These are phyloP conservation scores for Hylaeus volcanicus DNA, from an alignment of 1,140 invertebrate genomes.

Conservation along the genomic window DNA sequence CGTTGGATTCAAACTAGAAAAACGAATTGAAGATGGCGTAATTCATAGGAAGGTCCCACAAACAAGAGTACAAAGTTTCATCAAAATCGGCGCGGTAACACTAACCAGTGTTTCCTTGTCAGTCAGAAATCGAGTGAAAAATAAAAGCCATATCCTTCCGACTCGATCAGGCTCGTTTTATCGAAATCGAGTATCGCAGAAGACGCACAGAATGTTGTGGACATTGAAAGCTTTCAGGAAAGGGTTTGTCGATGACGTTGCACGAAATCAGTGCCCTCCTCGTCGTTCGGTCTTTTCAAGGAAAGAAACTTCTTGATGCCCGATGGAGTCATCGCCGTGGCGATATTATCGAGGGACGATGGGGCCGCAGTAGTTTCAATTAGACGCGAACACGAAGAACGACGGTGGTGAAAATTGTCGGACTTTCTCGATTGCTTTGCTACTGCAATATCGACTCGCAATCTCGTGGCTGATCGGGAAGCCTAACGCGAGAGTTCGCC, in stretches of 20 bases:
- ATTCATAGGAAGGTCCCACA: too few relatives aligned
- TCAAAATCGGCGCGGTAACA: too few relatives aligned
- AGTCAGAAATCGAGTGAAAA: too few relatives aligned
- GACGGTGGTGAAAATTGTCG: conserved; percentile 2
- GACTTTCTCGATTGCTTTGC: conserved; percentile 20
- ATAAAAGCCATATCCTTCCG: not conserved
- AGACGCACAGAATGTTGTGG: not conserved
- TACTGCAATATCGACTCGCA: conserved; percentile 13
- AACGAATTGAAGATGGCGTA: too few relatives aligned
- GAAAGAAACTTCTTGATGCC: not conserved
- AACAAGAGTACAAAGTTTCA: too few relatives aligned
- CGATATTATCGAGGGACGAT: not conserved
- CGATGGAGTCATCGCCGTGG: not conserved
- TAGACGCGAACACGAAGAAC: conserved; percentile 5
- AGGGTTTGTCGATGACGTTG: not conserved
- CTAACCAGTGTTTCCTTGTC: too few relatives aligned
- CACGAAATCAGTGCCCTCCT: not conserved
- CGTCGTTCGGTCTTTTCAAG: not conserved
- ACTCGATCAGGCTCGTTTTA: not conserved
- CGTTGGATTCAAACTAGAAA: too few relatives aligned
- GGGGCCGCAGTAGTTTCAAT: conserved; percentile 5
- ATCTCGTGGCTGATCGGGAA: not conserved
- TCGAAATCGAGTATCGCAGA: not conserved
- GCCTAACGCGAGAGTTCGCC: not conserved
- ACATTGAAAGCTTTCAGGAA: not conserved